Percentiles rank a stretch among this genome's conserved stretches.
Evolutionary conservation across 1,140 invertebrate species (phyloP).

Genomic region (Pogonomyrmex barbatus): DNA sequence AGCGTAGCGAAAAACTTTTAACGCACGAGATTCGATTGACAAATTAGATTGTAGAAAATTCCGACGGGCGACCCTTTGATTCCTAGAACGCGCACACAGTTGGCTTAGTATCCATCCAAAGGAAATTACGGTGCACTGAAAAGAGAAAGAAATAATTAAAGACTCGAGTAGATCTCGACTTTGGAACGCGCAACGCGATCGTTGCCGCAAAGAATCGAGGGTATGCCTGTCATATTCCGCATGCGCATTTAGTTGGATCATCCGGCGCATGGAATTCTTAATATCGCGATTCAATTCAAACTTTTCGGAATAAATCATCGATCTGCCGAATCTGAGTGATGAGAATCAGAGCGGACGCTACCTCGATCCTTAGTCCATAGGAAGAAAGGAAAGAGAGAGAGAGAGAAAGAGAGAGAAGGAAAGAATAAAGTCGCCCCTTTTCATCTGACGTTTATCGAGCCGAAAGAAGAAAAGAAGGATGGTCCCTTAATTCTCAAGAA

Average conservation of each 20-base stretch:
- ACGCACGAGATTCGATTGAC: constrained; percentile 2
- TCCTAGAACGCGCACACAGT: not conserved
- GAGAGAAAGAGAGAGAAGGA: not conserved
- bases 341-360: not conserved
- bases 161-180: not conserved
- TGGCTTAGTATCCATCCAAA: not conserved
- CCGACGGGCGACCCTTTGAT: not conserved
- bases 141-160: not conserved
- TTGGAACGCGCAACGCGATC: not conserved
- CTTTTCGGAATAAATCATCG: constrained; percentile 41
- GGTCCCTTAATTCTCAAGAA: constrained; percentile 58
- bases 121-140: not conserved
- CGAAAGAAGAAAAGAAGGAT: not conserved
- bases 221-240: not conserved
- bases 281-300: constrained; percentile 43
- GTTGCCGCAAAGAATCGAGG: not conserved
- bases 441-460: constrained; percentile 5
- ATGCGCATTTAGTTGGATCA: constrained; percentile 4
- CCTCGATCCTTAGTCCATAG: not conserved
- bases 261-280: constrained; percentile 17
- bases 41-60: constrained; percentile 24
- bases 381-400: not conserved
- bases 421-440: not conserved
- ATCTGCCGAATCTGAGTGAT: constrained; percentile 21
- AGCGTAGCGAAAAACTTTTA: constrained; percentile 15